Evolutionary conservation across 2,797 vertebrate species (phyloP).

Genomic region (Lutra lutra): DNA sequence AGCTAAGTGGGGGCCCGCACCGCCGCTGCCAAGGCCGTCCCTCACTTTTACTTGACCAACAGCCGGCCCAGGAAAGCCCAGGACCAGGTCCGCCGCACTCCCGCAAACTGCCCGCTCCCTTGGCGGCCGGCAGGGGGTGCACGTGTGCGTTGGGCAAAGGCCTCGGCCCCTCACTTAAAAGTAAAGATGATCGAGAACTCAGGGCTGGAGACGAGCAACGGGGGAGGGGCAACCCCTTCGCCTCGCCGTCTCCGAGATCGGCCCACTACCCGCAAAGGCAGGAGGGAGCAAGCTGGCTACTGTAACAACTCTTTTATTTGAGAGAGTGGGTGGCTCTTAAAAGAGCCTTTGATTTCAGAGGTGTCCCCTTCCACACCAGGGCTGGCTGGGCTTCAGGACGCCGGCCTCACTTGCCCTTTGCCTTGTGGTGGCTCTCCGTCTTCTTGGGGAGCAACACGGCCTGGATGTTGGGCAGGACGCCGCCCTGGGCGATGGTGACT

Average conservation of each 20-base stretch:
- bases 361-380: neutral
- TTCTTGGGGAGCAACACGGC: conserved; percentile 85
- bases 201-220: accelerated
- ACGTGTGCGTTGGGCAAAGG: neutral
- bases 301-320: conserved; percentile 41
- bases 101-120: too few relatives aligned
- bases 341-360: conserved; percentile 79
- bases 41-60: too few relatives aligned
- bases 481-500: conserved; percentile 79
- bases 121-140: too few relatives aligned
- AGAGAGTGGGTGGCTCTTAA: conserved; percentile 80
- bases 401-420: conserved; percentile 62
- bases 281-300: accelerated
- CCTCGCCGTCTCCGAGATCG: neutral
- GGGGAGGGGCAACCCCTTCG: neutral
- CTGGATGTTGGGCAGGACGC: conserved; percentile 86
- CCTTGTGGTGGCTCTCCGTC: conserved; percentile 83
- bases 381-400: accelerated
- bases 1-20: neutral
- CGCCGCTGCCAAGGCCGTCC: neutral
- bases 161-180: neutral
- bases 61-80: accelerated
- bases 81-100: neutral
- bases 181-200: accelerated
- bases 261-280: accelerated